Evolutionary conservation across 2,113 vertebrate genomes (phyloP), one percentile per base, ranked within the genome.

Genomic region (Notothenia coriiceps): DNA sequence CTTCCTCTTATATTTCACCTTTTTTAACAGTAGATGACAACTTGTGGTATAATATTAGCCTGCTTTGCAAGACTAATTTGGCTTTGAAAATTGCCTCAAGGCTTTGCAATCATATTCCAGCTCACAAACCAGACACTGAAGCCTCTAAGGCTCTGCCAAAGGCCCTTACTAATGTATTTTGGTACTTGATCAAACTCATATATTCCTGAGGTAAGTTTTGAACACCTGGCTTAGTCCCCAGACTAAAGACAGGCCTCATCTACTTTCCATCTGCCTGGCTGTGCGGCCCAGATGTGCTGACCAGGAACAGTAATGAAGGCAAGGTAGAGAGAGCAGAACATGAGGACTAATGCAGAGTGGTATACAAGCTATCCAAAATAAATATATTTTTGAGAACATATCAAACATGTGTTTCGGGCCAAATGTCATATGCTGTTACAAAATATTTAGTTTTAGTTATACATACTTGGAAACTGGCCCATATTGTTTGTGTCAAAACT

Each of bases 181-280:
- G 68, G 83, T 82, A 87, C 56, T 57, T 70, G 22, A 77, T 77
- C 9, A 10, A 25, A 80, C 40, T 9, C 55, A 25, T 75, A 68
- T 70, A 77, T 84, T 86, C 43, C 55, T 83, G 61, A 84, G 72
- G 29, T 82, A 82, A 79, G 71, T 46, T 60, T 5, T 20, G 75
- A 87, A 73, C 86, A 90, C 76, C 85, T 90, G 80, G 69, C 62
- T 54, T 49, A 51, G 59, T 88, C 83, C 68, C 79, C 12, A 51
- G 85, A 74, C 74, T 81, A 47, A 68, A 80, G 80, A 74, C 69
- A 75, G 71, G 77, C 57, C 79, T 90, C 86, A 80, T 91, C 83
- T 90, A 77, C 74, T 74, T 49, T 74, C 87, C 87, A 86, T 92
- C 87, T 92, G 87, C 79, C 70, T 70, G 54, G 49, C 74, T 75